Evolutionary conservation across 2,113 vertebrate genomes (phyloP), one percentile per base, ranked within the genome.

Genomic region (Hystrix brachyura): DNA sequence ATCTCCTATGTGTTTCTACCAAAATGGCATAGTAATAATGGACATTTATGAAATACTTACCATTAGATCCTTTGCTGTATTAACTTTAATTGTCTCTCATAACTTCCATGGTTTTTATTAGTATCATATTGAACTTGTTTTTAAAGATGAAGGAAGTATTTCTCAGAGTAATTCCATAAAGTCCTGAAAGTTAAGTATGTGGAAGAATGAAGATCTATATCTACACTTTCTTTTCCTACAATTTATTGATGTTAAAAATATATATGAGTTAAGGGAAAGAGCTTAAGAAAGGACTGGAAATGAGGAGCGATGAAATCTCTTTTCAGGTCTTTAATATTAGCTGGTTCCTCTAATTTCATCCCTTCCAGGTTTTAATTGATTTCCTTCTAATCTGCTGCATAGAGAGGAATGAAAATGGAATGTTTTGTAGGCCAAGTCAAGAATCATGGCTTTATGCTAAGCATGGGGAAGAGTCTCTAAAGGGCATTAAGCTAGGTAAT

Each of bases 301-400:
- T 67, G 10, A 38, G 65, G 12, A 85, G 55, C 82, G n/a, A 79
- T 53, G 29, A 83, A 4, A 2, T 78, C 5, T 38, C 38, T 38
- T 57, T 88, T 94, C 67, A 76, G 62, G 71, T 94, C 48, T 92
- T 90, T 89, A 38, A 38, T 80, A 29, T 97, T 80, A 92, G 65
- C 90, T 95, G 62, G 48, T 93, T 92, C 59, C 14, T 93, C 76
- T 87, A 76, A 95, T 96, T 95, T 88, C 38, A 90, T 43, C 17
- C 7, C 62, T 87, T 96, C 51, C 83, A 74, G 57, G 80, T 93
- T 97, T 95, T 93, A 90, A 91, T 91, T 93, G 60, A 93, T 87
- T 97, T 93, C 38, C 34, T 89, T 90, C 83, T 83, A 97, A 90
- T 53, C 57, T 81, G 38, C 67, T 57, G 15, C 88, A 83, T 9